Percentiles rank a stretch among this genome's conserved stretches.
Evolutionary conservation across 1,140 invertebrate genomes (phyloP).

Genomic region (Cyclina sinensis): DNA sequence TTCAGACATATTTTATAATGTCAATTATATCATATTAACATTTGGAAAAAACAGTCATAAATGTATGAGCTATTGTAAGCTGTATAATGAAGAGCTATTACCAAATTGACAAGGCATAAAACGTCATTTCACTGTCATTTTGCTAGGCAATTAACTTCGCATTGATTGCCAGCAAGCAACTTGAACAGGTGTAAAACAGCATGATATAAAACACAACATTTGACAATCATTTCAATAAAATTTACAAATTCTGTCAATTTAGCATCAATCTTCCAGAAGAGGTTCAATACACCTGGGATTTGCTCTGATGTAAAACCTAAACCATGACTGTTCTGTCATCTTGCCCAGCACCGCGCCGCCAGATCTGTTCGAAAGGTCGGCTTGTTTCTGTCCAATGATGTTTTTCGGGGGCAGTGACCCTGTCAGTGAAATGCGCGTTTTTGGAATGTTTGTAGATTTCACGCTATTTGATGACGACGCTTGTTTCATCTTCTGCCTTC

Average conservation of each 20-base stretch:
- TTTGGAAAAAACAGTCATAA: background rate
- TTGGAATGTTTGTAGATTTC: background rate
- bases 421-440: background rate
- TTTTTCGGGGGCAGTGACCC: background rate
- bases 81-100: conserved; percentile 5
- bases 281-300: conserved; percentile 26
- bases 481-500: background rate
- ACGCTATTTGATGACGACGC: background rate
- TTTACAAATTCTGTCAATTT: conserved; percentile 55
- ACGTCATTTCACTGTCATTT: conserved; percentile 29
- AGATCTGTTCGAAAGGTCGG: too few species aligned
- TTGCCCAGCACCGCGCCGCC: too few species aligned
- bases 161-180: conserved; percentile 34
- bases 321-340: too few species aligned
- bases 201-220: conserved; percentile 29
- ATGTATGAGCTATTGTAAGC: conserved; percentile 1
- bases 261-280: conserved; percentile 47
- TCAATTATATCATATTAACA: conserved; percentile 29
- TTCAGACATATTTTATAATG: conserved; percentile 24
- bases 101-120: conserved; percentile 16
- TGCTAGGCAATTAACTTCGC: conserved; percentile 18
- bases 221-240: conserved; percentile 61
- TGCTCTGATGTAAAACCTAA: background rate
- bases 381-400: background rate
- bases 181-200: conserved; percentile 56